Evolutionary conservation across 2,888 invertebrate genomes (phyloP).

Genomic region (Galeruca laticollis): DNA sequence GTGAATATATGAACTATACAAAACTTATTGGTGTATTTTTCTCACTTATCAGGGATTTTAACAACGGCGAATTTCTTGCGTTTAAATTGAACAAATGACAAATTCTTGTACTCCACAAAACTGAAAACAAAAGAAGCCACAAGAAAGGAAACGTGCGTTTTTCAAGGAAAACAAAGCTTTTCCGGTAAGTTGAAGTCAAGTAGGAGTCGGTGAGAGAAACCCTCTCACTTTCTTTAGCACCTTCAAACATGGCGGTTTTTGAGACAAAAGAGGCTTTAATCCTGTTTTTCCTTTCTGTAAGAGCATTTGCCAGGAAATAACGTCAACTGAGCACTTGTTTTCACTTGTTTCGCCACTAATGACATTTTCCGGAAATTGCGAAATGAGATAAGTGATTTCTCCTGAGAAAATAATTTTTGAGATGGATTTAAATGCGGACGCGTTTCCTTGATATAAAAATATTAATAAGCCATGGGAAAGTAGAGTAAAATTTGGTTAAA

Average conservation of each 20-base stretch:
- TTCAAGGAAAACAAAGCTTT: conserved; percentile 36
- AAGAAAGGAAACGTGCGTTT: conserved; percentile 37
- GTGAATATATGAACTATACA: background rate
- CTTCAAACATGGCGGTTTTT: conserved; percentile 45
- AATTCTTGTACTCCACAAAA: conserved; percentile 6
- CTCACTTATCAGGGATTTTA: background rate
- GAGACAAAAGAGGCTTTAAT: conserved; percentile 48
- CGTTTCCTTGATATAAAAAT: too few relatives aligned
- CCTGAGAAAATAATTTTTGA: background rate
- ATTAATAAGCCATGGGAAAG: too few relatives aligned
- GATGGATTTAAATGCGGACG: background rate
- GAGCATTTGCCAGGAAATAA: conserved; percentile 30
- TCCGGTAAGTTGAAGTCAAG: conserved; percentile 38
- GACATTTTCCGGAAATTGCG: conserved; percentile 20
- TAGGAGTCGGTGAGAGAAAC: conserved; percentile 32
- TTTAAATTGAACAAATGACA: conserved; percentile 12
- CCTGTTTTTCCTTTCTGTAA: conserved; percentile 46
- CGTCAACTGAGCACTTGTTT: conserved; percentile 28
- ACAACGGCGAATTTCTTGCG: background rate
- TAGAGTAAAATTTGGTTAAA: too few relatives aligned
- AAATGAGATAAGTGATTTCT: background rate
- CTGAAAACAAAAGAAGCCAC: conserved; percentile 27
- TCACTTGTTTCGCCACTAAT: conserved; percentile 18
- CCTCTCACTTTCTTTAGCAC: conserved; percentile 48
- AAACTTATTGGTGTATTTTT: background rate